Evolutionary conservation across 2,888 invertebrate genomes (phyloP), one percentile per base, ranked within the genome.

Genomic region (Pinctada fucata): DNA sequence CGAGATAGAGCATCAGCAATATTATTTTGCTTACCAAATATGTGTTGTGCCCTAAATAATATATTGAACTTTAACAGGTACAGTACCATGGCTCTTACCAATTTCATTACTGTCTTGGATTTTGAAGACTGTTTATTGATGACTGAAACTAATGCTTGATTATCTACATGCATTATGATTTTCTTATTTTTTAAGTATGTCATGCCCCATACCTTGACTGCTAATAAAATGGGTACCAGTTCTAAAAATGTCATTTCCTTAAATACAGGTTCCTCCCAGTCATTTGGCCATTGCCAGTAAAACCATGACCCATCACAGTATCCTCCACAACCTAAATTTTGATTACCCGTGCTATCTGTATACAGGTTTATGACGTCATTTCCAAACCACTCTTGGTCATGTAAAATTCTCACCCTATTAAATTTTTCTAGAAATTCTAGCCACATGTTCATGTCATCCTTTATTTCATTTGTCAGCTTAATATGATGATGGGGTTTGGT

Each of bases 1-100:
- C 65, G 65, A 65, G 65, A 65, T 6, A 6, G 16, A 65, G 65
- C 16, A 65, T 65, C 65, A 65, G 65, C 65, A 65, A 65, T 65
- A 65, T 45, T 65, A 65, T 65, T 3, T 31, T 6, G 16, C 6
- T 45, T 65, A 65, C 65, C n/a, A 65, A 65, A 31, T 13, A 65
- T 65, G 65, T 65, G 31, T 31, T 31, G 31, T 31, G 31, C 31
- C 31, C 31, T 31, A 31, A 31, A 31, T 31, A 31, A 31, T 31
- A 31, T 31, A n/a, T 65, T 65, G 6, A 65, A n/a, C 65, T 65
- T n/a, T n/a, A 65, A 13, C 16, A n/a, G 31, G 5, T 31, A 31
- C 45, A 65, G 45, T 65, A 65, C 65, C 65, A 65, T 31, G 16
- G 16, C 31, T 45, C 65, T 65, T 31, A 6, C 65, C 6, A 65